Percentiles rank a stretch among this genome's conserved stretches.
phyloP scores from a whole-genome alignment of 92 coral and sea anemone genomes.

The Paramuricea clavata region DNA sequence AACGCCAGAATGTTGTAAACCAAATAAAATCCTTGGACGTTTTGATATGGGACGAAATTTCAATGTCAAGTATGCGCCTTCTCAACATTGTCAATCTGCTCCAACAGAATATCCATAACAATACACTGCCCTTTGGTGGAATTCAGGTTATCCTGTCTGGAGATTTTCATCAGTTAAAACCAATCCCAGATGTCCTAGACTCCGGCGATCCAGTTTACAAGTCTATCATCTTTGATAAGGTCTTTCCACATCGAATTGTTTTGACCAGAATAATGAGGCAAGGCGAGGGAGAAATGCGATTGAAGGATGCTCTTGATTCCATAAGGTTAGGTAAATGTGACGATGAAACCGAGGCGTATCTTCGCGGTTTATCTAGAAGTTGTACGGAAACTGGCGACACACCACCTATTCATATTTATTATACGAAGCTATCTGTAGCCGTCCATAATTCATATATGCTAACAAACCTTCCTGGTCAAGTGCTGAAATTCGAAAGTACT shows the following conservation, averaged over 20 bases:
- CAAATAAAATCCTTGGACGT: not conserved
- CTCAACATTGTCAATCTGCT: not conserved
- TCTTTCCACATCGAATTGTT: not conserved
- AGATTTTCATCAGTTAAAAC: not conserved
- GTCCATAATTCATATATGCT: slow-evolving; percentile 48
- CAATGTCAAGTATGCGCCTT: not conserved
- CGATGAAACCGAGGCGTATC: not conserved
- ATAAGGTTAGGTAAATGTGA: not conserved
- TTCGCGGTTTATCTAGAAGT: not conserved
- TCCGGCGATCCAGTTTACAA: not conserved
- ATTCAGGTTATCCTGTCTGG: not conserved
- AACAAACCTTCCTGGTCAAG: slow-evolving; percentile 53
- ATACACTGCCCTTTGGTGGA: not conserved
- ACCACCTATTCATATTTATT: slow-evolving; percentile 61
- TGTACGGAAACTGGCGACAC: not conserved
- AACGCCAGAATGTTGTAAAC: not conserved
- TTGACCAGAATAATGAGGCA: not conserved
- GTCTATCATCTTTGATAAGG: not conserved
- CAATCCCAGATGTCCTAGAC: not conserved
- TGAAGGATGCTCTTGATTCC: not conserved
- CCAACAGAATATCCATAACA: not conserved
- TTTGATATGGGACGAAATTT: not conserved
- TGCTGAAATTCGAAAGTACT: slow-evolving; percentile 50
- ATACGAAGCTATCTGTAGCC: slow-evolving; percentile 59
- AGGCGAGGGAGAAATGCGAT: not conserved